phyloP scores from a whole-genome alignment of 2,888 invertebrate genomes.

The Achlya flavicornis region DNA sequence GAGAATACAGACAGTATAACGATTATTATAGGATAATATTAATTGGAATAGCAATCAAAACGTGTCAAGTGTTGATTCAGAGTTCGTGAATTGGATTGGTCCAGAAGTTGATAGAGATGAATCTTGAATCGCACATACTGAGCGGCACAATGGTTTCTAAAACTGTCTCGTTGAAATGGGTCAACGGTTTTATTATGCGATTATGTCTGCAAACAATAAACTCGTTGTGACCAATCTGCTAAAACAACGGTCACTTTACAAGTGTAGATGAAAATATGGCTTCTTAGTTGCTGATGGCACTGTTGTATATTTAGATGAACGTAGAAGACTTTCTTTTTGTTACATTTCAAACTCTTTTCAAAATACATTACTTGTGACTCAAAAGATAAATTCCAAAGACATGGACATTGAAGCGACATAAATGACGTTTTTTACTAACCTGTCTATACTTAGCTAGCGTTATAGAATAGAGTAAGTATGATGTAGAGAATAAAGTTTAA shows the following conservation, averaged over 20 bases:
- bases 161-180: constrained; percentile 41
- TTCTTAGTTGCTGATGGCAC: not conserved
- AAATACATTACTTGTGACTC: not conserved
- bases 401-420: not conserved
- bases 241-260: constrained; percentile 12
- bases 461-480: not conserved
- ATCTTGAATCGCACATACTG: constrained; percentile 23
- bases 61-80: not conserved
- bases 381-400: constrained; percentile 4
- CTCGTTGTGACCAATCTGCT: constrained; percentile 18
- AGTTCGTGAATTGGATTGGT: not conserved
- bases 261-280: not conserved
- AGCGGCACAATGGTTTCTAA: constrained; percentile 37
- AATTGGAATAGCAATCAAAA: not conserved
- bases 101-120: not conserved
- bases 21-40: not conserved
- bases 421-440: constrained; percentile 11
- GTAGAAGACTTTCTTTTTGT: not conserved
- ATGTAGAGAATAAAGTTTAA: constrained; percentile 7
- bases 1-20: not conserved
- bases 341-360: no score
- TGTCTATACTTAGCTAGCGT: not conserved
- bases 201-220: constrained; percentile 10
- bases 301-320: not conserved
- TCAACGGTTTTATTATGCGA: constrained; percentile 27